Evolutionary conservation across 2,113 vertebrate genomes (phyloP).

Genomic region (Scomber colias): DNA sequence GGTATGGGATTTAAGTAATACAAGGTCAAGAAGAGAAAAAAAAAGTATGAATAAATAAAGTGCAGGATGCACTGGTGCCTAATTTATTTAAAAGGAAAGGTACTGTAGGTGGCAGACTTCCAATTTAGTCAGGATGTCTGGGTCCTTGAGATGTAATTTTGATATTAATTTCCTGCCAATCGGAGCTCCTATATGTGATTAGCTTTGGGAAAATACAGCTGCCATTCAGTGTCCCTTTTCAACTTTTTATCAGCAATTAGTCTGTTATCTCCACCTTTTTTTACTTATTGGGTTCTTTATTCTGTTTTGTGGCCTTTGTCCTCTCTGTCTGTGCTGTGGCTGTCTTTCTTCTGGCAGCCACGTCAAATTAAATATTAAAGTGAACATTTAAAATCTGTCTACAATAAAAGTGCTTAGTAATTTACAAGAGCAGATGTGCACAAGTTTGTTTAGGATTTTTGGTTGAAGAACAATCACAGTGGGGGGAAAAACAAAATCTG

Average conservation of each 20-base stretch:
- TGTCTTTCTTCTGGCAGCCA: background rate
- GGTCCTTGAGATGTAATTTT: constrained; percentile 51
- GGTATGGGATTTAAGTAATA: constrained; percentile 30
- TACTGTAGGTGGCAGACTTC: constrained; percentile 29
- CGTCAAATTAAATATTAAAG: constrained; percentile 49
- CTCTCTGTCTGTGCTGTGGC: background rate
- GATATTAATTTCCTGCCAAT: constrained; percentile 52
- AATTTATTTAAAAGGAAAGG: constrained; percentile 69
- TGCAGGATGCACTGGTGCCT: constrained; percentile 29
- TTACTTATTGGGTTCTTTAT: constrained; percentile 17
- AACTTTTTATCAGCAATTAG: constrained; percentile 40
- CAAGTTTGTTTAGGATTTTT: background rate
- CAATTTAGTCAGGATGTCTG: constrained; percentile 42
- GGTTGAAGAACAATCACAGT: background rate
- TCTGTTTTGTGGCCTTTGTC: constrained; percentile 15
- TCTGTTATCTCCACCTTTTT: constrained; percentile 12
- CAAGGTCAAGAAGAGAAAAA: constrained; percentile 42
- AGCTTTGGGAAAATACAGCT: constrained; percentile 18
- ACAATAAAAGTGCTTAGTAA: constrained; percentile 6
- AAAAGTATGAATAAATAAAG: constrained; percentile 57
- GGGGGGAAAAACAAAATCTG: background rate
- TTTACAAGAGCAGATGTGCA: constrained; percentile 4
- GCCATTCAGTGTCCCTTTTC: constrained; percentile 3
- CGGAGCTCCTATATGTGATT: constrained; percentile 30
- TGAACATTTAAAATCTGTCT: constrained; percentile 31